Conservation (phyloP, 2,888 invertebrate species). For the Cristatella mucedo region DNA sequence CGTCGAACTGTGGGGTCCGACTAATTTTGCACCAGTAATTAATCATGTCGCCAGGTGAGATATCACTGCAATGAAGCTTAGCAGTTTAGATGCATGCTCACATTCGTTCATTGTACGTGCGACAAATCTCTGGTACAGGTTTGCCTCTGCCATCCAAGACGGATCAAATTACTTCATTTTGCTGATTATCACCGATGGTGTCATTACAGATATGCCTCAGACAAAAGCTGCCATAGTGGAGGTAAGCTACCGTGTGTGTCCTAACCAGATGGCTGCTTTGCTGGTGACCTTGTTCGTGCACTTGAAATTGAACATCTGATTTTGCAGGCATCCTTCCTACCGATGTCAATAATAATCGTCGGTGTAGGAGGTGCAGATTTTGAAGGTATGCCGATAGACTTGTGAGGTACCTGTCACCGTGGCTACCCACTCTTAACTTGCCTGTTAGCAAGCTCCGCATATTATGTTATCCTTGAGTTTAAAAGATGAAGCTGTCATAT, state of each 20-base stretch:
- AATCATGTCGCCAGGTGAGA: slow-evolving; percentile 32
- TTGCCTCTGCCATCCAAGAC: slow-evolving; percentile 40
- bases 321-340: slow-evolving; percentile 43
- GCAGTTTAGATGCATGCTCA: neutral
- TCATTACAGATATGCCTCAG: slow-evolving; percentile 45
- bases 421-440: neutral
- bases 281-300: too few species aligned
- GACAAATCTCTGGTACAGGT: slow-evolving; percentile 20
- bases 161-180: slow-evolving; percentile 46
- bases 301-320: too few species aligned
- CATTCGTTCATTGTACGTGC: neutral
- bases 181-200: slow-evolving; percentile 48
- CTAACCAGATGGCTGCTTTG: too few species aligned
- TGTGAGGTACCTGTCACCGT: neutral
- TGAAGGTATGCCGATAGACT: slow-evolving; percentile 26
- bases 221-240: slow-evolving; percentile 32
- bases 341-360: slow-evolving; percentile 48
- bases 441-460: too few species aligned
- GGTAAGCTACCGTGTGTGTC: too few species aligned
- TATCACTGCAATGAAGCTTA: neutral
- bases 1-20: slow-evolving; percentile 35
- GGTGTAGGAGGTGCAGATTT: slow-evolving; percentile 50
- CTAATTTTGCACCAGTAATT: slow-evolving; percentile 35
- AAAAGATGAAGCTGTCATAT: too few species aligned
- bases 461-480: too few species aligned